Conservation (phyloP, 2,888 invertebrate genomes). For the Blastobasis adustella region DNA sequence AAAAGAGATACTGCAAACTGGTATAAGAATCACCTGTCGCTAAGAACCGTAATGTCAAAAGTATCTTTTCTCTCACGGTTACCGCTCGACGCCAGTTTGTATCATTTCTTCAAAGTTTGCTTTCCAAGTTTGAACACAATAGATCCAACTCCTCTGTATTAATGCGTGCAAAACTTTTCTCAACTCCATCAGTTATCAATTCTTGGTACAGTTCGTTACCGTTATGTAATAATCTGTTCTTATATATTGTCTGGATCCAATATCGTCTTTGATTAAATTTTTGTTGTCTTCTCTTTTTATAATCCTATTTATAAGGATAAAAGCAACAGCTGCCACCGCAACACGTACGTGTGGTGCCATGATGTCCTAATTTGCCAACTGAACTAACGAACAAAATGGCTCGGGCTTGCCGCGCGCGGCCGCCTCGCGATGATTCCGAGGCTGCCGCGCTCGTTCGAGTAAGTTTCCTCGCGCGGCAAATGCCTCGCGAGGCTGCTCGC, state of each 20-base stretch:
- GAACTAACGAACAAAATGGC: too few relatives aligned
- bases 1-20: conserved; percentile 16
- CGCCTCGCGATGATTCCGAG: too few relatives aligned
- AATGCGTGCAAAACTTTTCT: conserved; percentile 19
- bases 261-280: conserved; percentile 15
- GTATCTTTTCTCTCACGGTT: conserved; percentile 17
- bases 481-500: too few relatives aligned
- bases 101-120: conserved; percentile 13
- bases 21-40: conserved; percentile 19
- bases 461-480: too few relatives aligned
- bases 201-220: conserved; percentile 9
- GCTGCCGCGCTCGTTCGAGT: too few relatives aligned
- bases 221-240: conserved; percentile 11
- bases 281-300: too few relatives aligned
- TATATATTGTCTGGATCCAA: conserved; percentile 10
- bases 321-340: too few relatives aligned
- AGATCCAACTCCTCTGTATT: conserved; percentile 15
- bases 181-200: conserved; percentile 14
- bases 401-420: too few relatives aligned
- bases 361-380: too few relatives aligned
- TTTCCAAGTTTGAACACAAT: conserved; percentile 18
- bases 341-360: too few relatives aligned
- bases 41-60: conserved; percentile 17
- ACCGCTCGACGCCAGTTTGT: conserved; percentile 18
- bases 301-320: too few relatives aligned